A percentile compares a stretch with the other conserved stretches of the same genome.
Conservation (phyloP, 2,888 invertebrate genomes). For the Pecten maximus region DNA sequence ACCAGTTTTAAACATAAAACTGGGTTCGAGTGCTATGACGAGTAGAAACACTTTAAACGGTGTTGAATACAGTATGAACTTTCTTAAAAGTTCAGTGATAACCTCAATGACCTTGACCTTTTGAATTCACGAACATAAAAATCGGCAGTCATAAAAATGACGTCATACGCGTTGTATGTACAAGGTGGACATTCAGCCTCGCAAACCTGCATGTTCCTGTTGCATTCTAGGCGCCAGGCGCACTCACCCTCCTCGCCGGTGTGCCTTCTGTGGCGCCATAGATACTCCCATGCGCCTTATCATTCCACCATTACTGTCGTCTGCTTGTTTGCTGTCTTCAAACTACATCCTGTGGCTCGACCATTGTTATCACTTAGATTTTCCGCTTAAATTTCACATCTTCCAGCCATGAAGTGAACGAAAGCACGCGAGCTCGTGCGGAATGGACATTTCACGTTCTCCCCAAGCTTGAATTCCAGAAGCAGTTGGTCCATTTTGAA, state of each 20-base stretch:
- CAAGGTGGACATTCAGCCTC: neutral
- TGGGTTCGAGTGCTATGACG: too few species aligned
- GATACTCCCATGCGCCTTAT: conserved; percentile 13
- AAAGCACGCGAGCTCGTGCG: neutral
- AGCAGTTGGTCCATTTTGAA: too few species aligned
- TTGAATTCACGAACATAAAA: neutral
- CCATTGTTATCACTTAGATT: neutral
- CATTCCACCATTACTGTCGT: conserved; percentile 24
- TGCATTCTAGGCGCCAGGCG: neutral
- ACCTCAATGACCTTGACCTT: neutral
- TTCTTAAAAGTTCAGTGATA: neutral
- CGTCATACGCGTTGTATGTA: neutral
- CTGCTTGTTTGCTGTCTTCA: conserved; percentile 19
- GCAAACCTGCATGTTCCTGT: conserved; percentile 17
- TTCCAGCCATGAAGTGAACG: neutral
- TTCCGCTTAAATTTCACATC: neutral
- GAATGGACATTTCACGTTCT: neutral
- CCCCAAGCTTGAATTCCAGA: neutral
- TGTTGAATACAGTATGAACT: too few species aligned
- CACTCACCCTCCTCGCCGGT: neutral
- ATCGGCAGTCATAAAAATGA: neutral
- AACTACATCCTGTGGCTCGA: neutral
- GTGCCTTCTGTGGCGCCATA: conserved; percentile 26
- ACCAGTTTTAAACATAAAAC: too few species aligned
- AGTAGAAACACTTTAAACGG: too few species aligned